These are phyloP conservation scores for Amblyteles armatorius DNA, from an alignment of 2,888 invertebrate genomes.

Conservation along the genomic window DNA sequence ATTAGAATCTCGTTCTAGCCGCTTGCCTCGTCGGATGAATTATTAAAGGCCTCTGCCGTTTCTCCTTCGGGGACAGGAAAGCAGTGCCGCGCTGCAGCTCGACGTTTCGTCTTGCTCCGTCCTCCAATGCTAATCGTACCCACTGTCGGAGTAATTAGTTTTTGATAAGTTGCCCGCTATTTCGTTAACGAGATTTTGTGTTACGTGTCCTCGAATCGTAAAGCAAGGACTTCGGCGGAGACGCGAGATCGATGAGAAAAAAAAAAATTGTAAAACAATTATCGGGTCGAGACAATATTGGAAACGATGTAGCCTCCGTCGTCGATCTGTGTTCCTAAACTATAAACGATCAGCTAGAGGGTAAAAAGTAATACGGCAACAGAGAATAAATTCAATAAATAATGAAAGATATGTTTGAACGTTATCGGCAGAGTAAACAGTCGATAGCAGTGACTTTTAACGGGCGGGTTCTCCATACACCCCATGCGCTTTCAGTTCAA, in stretches of 20 bases:
- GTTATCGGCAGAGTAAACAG: conserved; percentile 61
- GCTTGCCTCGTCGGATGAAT: conserved; percentile 50
- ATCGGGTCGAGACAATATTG: background rate
- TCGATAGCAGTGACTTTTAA: conserved; percentile 57
- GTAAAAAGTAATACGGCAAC: background rate
- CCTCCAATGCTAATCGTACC: conserved; percentile 45
- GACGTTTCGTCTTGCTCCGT: conserved; percentile 25
- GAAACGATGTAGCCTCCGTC: background rate
- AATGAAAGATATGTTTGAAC: background rate
- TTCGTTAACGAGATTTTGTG: conserved; percentile 25
- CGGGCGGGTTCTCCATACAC: conserved; percentile 3
- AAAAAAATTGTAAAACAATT: conserved; percentile 3
- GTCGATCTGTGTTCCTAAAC: background rate
- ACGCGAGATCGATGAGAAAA: background rate
- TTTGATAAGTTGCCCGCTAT: conserved; percentile 37
- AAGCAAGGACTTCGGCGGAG: background rate
- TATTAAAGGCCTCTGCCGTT: conserved; percentile 48
- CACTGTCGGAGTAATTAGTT: conserved; percentile 48
- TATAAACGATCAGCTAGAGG: background rate
- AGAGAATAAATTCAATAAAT: conserved; percentile 3
- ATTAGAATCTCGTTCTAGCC: conserved; percentile 57
- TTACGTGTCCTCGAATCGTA: conserved; percentile 1
- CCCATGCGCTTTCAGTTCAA: conserved; percentile 76
- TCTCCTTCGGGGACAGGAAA: conserved; percentile 23
- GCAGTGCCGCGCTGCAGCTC: conserved; percentile 16